Base-by-base conservation (phyloP, 1,140 invertebrate genomes). In the Trichonephila clavata region DNA sequence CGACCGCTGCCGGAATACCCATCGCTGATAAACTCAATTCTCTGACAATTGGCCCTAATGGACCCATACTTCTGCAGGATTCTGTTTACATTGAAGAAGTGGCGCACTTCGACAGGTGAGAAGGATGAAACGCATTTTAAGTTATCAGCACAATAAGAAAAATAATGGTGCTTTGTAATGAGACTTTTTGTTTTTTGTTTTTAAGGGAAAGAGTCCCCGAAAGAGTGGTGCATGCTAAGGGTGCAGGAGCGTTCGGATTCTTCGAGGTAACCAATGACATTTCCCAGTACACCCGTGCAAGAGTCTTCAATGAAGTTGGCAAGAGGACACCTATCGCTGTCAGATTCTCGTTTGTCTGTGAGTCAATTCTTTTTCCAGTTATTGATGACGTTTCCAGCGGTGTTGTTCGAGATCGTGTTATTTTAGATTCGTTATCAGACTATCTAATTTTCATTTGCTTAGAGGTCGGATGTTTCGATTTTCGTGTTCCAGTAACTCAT, bases 201-300 rank as follows among this genome's bases (percentile, higher is more conserved):
- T 50, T n/a, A 16, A 94, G 98, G 24, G 99, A 99, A 95, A 96
- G 99, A 88, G 99, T 99, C 95, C 99, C 99, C 0, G 99, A 99
- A 96, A 97, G 99, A 95, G 99, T 99, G 0, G 99, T 99, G 0
- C 99, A 99, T 96, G 99, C 99, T 0, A 99, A 99, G 96, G 99
- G 99, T 95, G 98, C 98, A 86, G 97, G 98, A 95, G 99, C 99
- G 20, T 99, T 99, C 96, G 99, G 99, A 1, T 99, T 99, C 95
- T 99, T 99, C 95, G 98, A 99, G 96, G 97, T 98, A 5, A 99
- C 98, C 0, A 97, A 99, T 95, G 98, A 99, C 95, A 98, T 99
- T 39, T 97, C 97, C 3, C 97, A 97, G 93, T 99, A 98, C 95
- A 97, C 96, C 80, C 98, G 98, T 93, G 98, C 98, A 0, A 97